These are phyloP conservation scores for Stenodema calcarata DNA, from an alignment of 2,888 invertebrate species.

Conservation along the genomic window DNA sequence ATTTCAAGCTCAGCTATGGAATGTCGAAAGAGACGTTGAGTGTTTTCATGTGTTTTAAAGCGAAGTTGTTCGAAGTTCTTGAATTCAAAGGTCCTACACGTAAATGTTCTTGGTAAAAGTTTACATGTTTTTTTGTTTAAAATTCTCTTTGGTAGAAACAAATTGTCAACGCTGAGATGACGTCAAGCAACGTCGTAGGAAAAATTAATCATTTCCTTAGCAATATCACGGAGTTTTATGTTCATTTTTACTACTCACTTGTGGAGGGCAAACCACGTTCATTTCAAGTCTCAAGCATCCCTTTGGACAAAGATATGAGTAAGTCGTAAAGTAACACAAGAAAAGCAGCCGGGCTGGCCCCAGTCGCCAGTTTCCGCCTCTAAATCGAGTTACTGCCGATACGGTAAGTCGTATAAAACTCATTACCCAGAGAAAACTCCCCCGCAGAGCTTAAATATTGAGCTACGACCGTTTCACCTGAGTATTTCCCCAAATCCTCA, in stretches of 20 bases:
- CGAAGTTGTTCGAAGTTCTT: no score
- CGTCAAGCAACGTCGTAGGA: not conserved
- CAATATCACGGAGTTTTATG: not conserved
- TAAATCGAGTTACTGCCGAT: conserved; percentile 34
- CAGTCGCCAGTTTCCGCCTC: not conserved
- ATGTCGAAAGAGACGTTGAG: no score
- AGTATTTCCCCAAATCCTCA: not conserved
- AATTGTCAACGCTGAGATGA: no score
- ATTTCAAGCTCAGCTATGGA: no score
- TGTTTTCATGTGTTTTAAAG: no score
- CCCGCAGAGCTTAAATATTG: conserved; percentile 14
- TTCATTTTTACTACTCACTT: not conserved
- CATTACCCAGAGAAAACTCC: conserved; percentile 20
- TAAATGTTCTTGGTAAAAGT: no score
- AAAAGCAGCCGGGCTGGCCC: not conserved
- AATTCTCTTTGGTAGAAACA: no score
- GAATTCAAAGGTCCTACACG: no score
- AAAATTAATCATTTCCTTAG: not conserved
- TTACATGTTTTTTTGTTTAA: no score
- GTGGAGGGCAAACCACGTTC: not conserved
- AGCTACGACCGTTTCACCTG: not conserved
- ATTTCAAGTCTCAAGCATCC: conserved; percentile 5
- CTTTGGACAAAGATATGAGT: not conserved
- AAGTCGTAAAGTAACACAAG: not conserved
- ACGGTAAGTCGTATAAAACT: conserved; percentile 27